Evolutionary conservation across 2,113 vertebrate genomes (phyloP), one percentile per base, ranked within the genome.

Genomic region (Speoplatyrhinus poulsoni): DNA sequence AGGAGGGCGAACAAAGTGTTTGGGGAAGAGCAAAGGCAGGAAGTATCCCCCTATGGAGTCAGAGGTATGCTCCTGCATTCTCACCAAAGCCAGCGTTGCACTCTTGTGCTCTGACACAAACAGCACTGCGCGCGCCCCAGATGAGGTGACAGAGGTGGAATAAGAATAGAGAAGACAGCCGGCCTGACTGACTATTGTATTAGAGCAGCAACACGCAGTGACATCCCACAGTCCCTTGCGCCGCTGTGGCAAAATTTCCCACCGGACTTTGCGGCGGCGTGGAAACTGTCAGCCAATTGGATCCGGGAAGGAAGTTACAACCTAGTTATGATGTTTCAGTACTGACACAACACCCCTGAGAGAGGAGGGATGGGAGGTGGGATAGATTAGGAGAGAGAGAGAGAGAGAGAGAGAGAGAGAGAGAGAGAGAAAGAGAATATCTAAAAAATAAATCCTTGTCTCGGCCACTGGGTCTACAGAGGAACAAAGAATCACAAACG

Each of bases 1-100:
- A 82, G 97, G 97, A 84, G 96, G 97, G 50, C 96, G 93, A 92
- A 98, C 95, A 9, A 98, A 98, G 89, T 99, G 98, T 90, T 93
- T 98, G 81, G 96, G 96, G 15, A 98, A 96, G 81, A 98, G 95
- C 88, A 97, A 98, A 93, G 98, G 96, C 54, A 93, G 96, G 83
- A 98, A 95, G 84, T 98, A 98, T 62, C 94, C 96, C 36, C 91
- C 95, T 8, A 98, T 98, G 97, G 95, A 95, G 82, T 77, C 93
- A 55, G 95, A 98, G 92, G 96, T 98, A 92, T 79, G 62, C 12
- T 16, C 36, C 1, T 10, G 52, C 7, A 19, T 32, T 48, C 75
- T 52, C 26, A 32, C 46, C 16, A 13, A 53, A 70, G 9, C n/a
- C 9, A 53, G 67, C 70, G 54, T 32, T 69, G 19, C 10, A 53